phyloP scores from a whole-genome alignment of 1,140 invertebrate species.

The Panagrolaimus sp. region DNA sequence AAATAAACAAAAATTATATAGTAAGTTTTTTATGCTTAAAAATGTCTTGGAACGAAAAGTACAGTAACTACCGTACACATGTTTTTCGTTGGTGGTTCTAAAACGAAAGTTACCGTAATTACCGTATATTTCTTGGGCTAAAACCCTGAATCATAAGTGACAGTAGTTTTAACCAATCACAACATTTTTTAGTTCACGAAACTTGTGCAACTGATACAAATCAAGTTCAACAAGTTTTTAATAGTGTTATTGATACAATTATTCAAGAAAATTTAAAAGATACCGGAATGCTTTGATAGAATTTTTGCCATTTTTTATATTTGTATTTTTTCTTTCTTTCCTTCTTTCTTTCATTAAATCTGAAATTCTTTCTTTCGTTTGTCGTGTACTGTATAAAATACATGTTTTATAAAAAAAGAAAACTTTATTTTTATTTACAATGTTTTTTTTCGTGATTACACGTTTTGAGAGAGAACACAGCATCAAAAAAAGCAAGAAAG shows the following conservation, averaged over 20 bases:
- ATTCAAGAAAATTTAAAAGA: constrained; percentile 45
- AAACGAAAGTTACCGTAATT: not conserved
- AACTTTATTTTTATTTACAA: too few relatives aligned
- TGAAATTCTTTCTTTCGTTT: too few relatives aligned
- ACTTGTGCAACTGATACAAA: constrained; percentile 35
- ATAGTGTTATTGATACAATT: constrained; percentile 45
- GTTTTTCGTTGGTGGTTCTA: not conserved
- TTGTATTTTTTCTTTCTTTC: too few relatives aligned
- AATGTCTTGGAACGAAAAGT: not conserved
- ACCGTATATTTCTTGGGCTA: not conserved
- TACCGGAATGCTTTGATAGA: constrained; percentile 40
- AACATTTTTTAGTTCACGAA: constrained; percentile 23
- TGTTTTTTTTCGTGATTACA: too few relatives aligned
- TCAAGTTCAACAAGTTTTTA: constrained; percentile 38
- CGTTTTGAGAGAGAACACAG: too few relatives aligned
- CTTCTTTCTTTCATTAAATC: too few relatives aligned
- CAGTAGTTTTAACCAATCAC: too few relatives aligned
- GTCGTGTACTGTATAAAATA: too few relatives aligned
- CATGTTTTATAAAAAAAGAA: too few relatives aligned
- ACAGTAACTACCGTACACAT: not conserved
- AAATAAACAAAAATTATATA: constrained; percentile 43
- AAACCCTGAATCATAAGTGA: too few relatives aligned
- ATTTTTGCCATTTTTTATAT: not conserved
- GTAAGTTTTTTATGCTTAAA: not conserved
- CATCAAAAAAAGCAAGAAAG: too few relatives aligned